These are phyloP conservation scores for Plodia interpunctella DNA, from an alignment of 1,140 invertebrate genomes.

Conservation along the genomic window DNA sequence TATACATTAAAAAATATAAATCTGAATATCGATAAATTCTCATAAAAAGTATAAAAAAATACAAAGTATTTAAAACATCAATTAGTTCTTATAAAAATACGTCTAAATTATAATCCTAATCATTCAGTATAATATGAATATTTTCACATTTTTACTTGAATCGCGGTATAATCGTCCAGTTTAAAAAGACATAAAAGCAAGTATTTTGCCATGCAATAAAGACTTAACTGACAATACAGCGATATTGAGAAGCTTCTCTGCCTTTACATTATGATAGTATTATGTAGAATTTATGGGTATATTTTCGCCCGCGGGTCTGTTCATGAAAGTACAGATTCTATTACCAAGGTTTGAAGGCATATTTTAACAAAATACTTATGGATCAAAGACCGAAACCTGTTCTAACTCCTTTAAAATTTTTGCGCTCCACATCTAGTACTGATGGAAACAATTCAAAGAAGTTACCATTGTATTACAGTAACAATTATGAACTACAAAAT, in stretches of 20 bases:
- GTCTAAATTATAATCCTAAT: too few species aligned
- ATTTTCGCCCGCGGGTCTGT: not conserved
- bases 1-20: not conserved
- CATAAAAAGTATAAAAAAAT: too few species aligned
- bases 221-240: constrained; percentile 27
- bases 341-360: not conserved
- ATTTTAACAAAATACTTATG: not conserved
- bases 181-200: constrained; percentile 27
- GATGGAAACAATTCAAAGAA: too few species aligned
- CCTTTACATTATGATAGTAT: constrained; percentile 9
- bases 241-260: constrained; percentile 17
- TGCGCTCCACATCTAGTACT: too few species aligned
- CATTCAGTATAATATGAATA: too few species aligned
- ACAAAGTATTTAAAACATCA: too few species aligned
- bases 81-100: too few species aligned
- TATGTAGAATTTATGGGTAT: not conserved
- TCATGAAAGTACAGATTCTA: not conserved
- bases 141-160: not conserved
- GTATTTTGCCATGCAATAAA: constrained; percentile 25
- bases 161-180: constrained; percentile 15
- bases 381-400: not conserved
- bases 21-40: too few species aligned
- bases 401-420: too few species aligned
- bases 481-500: too few species aligned
- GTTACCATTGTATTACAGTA: too few species aligned